phyloP scores from a whole-genome alignment of 1,140 invertebrate genomes.

The Tenebrio molitor region DNA sequence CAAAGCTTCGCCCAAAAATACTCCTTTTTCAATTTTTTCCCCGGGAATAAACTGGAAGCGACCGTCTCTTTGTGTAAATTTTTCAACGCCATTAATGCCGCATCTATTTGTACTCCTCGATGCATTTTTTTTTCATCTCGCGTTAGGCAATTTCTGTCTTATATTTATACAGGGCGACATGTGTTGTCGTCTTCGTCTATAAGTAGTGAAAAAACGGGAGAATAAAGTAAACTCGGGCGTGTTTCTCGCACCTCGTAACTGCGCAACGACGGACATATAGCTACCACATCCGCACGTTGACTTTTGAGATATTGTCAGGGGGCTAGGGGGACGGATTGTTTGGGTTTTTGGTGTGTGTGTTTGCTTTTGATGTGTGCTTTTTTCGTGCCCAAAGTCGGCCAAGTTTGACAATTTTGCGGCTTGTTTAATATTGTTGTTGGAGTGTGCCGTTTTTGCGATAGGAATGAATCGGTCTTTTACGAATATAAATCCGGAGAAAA shows the following conservation, averaged over 20 bases:
- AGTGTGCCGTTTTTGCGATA: no score
- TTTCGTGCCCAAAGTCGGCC: background rate
- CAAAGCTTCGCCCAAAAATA: no score
- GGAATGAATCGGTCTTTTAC: no score
- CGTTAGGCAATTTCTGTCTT: slow-evolving; percentile 4
- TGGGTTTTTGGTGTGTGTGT: slow-evolving; percentile 3
- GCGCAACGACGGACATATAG: slow-evolving; percentile 42
- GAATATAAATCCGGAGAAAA: no score
- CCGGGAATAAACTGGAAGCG: no score
- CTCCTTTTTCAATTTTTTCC: no score
- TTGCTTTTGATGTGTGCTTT: background rate
- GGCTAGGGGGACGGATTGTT: background rate
- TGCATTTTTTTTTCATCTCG: background rate
- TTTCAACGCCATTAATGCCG: slow-evolving; percentile 36
- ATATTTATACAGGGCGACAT: slow-evolving; percentile 14
- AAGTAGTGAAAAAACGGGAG: slow-evolving; percentile 17
- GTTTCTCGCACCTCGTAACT: slow-evolving; percentile 47
- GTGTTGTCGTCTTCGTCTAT: slow-evolving; percentile 19
- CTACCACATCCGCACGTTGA: slow-evolving; percentile 46
- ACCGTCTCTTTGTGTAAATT: slow-evolving; percentile 19
- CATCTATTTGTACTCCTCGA: slow-evolving; percentile 9
- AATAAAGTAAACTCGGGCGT: slow-evolving; percentile 38
- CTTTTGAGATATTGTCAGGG: slow-evolving; percentile 10
- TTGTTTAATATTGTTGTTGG: no score
- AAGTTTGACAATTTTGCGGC: no score